A percentile compares a stretch with the other conserved stretches of the same genome.
phyloP scores from a whole-genome alignment of 2,113 vertebrate species.

The Tympanuchus pallidicinctus region DNA sequence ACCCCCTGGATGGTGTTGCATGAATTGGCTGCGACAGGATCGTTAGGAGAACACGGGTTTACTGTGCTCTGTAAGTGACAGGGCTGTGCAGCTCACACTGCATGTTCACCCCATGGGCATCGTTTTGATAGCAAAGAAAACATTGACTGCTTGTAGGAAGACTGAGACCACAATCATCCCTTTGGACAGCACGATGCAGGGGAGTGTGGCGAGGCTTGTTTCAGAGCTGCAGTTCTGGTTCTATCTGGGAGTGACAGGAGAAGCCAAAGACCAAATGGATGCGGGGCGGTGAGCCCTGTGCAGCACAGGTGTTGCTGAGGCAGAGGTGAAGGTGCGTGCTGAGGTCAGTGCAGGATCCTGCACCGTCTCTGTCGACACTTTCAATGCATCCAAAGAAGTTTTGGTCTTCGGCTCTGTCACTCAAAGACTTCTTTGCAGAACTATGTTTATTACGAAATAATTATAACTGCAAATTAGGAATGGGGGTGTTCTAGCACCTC shows the following conservation, averaged over 20 bases:
- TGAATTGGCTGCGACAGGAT: neutral
- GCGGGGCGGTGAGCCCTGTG: neutral
- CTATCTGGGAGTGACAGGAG: neutral
- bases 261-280: neutral
- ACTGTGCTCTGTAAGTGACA: neutral
- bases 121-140: neutral
- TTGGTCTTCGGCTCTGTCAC: neutral
- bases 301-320: neutral
- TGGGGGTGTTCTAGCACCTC: slow-evolving; percentile 64
- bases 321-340: neutral
- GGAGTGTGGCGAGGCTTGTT: neutral
- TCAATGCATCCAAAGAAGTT: neutral
- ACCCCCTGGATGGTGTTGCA: neutral
- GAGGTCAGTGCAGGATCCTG: neutral
- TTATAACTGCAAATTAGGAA: slow-evolving; percentile 68
- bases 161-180: neutral
- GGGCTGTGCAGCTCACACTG: neutral
- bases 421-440: slow-evolving; percentile 32
- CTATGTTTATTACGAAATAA: slow-evolving; percentile 60
- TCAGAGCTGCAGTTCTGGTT: neutral
- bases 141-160: neutral
- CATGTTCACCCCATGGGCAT: neutral
- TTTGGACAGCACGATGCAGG: neutral
- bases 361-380: neutral
- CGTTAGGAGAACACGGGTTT: neutral